Base-by-base conservation (phyloP, 2,797 vertebrate genomes). In the Catamblyrhynchus diadema region DNA sequence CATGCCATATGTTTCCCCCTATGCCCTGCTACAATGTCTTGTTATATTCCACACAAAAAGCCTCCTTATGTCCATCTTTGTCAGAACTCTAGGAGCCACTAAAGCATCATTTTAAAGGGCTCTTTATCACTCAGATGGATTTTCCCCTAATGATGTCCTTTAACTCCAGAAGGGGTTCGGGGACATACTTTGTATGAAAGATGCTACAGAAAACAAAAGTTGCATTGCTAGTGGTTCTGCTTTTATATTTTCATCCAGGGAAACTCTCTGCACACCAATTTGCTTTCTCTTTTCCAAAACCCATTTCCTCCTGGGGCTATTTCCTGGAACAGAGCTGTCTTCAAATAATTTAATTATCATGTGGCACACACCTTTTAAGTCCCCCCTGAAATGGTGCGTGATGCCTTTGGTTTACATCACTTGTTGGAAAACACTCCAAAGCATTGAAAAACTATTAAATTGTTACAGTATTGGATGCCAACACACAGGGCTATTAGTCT, bases 381-480 rank as follows among this genome's bases (percentile, higher is more conserved):
- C 41, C 42, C 72, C 69, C 71, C 79, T 30, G 73, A 86, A 96
- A 92, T 0, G 32, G 91, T 73, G 83, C 17, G 7, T 37, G 86
- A 89, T 95, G 93, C 82, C 73, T 96, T 95, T 81, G 78, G 86
- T 97, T 97, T 96, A 93, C 92, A 93, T 90, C 95, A 93, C 88
- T 94, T 75, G 90, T 91, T 95, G 96, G 94, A 97, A 97, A 97
- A 94, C 90, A 96, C 96, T 93, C 95, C 96, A 97, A 94, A 97
- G 97, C 97, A 96, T 50, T 91, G 79, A 91, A 94, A 95, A 92
- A 97, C 92, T 94, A 96, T 97, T 95, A 97, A 96, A 97, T 96
- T 94, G 97, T 97, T 97, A 95, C 95, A 87, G 96, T 94, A 87
- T 94, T 97, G 94, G 88, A 96, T 96, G 79, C 93, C 95, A 96